A percentile compares a stretch with the other conserved stretches of the same genome.
phyloP scores from a whole-genome alignment of 2,797 vertebrate genomes.

The Periophthalmus magnuspinnatus region DNA sequence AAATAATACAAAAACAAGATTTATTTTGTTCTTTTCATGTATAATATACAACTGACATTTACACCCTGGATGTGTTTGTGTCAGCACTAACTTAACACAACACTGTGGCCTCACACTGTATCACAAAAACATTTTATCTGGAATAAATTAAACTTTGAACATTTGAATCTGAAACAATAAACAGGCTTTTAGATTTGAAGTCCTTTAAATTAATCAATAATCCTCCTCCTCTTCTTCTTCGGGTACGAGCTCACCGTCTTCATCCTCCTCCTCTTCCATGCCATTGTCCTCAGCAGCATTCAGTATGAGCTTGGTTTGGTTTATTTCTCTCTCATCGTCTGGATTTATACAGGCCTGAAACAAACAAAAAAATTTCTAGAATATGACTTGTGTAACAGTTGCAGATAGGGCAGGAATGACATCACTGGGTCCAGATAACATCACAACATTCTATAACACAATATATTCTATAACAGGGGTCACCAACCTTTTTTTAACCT shows the following conservation, averaged over 20 bases:
- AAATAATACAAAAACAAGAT: conserved; percentile 53
- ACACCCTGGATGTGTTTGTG: too few species aligned
- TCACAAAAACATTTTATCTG: neutral
- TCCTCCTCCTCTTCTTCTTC: conserved; percentile 75
- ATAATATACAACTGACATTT: conserved; percentile 43
- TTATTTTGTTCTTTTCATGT: conserved; percentile 73
- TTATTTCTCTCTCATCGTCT: conserved; percentile 92
- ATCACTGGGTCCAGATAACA: too few species aligned
- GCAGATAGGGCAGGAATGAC: too few species aligned
- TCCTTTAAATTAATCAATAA: conserved; percentile 47
- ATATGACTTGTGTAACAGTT: too few species aligned
- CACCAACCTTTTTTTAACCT: too few species aligned
- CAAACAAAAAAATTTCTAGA: neutral
- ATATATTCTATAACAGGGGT: too few species aligned
- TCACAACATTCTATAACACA: too few species aligned
- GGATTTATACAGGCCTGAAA: conserved; percentile 79
- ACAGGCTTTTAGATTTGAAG: conserved; percentile 37
- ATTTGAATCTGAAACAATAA: conserved; percentile 44
- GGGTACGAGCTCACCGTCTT: conserved; percentile 67
- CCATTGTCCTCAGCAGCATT: conserved; percentile 73
- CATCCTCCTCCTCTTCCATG: conserved; percentile 78
- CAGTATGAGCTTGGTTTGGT: conserved; percentile 89
- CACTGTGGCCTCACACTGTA: too few species aligned
- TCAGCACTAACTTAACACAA: too few species aligned
- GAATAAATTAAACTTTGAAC: conserved; percentile 66